phyloP scores from a whole-genome alignment of 2,113 vertebrate genomes.

The Ciconia stormi region DNA sequence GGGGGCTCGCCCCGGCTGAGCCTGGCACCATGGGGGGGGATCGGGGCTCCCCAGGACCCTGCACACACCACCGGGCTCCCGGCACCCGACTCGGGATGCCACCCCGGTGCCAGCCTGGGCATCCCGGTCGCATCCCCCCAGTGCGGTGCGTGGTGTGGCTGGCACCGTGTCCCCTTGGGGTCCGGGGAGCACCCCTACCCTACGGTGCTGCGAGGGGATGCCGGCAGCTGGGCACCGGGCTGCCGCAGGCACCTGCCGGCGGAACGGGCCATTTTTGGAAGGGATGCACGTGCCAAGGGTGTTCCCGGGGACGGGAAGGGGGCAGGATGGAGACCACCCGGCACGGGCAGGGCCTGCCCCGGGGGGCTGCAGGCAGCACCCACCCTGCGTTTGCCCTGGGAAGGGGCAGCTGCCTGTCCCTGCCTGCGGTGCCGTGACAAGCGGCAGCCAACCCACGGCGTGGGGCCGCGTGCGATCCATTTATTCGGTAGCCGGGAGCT shows the following conservation, averaged over 20 bases:
- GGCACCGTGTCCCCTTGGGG: background rate
- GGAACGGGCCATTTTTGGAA: background rate
- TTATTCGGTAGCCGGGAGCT: conserved; percentile 43
- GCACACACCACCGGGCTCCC: too few relatives aligned
- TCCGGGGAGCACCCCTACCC: rapidly evolving
- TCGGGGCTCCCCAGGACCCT: background rate
- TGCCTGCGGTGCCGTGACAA: background rate
- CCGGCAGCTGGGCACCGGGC: rapidly evolving
- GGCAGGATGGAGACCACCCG: background rate
- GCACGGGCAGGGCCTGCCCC: background rate
- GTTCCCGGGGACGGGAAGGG: background rate
- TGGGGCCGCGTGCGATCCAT: background rate
- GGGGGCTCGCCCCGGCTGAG: background rate
- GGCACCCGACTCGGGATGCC: background rate
- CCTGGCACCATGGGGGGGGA: background rate
- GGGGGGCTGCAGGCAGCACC: background rate
- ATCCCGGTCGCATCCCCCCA: rapidly evolving
- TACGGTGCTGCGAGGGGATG: rapidly evolving
- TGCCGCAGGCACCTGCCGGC: rapidly evolving
- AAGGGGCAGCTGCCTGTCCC: background rate
- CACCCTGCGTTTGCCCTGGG: background rate
- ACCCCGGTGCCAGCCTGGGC: background rate
- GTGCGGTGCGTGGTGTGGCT: rapidly evolving
- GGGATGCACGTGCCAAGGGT: background rate
- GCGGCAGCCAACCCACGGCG: background rate